These are phyloP conservation scores for Exephanes ischioxanthus DNA, from an alignment of 2,888 invertebrate species.

Conservation along the genomic window DNA sequence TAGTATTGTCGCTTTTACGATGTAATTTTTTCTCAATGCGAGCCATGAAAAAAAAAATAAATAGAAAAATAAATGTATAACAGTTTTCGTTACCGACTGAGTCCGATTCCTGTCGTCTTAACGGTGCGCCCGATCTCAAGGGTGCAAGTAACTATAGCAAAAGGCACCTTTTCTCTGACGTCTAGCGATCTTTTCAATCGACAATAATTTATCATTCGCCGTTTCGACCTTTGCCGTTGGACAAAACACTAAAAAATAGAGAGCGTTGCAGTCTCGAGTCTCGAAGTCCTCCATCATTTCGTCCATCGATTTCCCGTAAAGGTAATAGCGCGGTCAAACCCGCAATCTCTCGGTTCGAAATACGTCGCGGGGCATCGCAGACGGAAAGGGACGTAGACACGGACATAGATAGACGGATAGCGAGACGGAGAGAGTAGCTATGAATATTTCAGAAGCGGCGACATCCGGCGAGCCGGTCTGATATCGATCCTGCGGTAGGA, in stretches of 20 bases:
- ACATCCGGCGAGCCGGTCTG: conserved; percentile 54
- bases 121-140: too few relatives aligned
- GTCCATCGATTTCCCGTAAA: conserved; percentile 13
- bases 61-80: too few relatives aligned
- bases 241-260: not conserved
- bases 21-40: too few relatives aligned
- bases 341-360: conserved; percentile 30
- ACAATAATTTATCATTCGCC: not conserved
- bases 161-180: too few relatives aligned
- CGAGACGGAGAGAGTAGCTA: conserved; percentile 20
- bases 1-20: too few relatives aligned
- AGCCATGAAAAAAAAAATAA: too few relatives aligned
- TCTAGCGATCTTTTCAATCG: too few relatives aligned
- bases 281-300: conserved; percentile 4
- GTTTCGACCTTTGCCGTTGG: not conserved
- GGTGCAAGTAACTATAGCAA: too few relatives aligned
- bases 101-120: too few relatives aligned
- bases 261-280: not conserved
- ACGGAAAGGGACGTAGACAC: not conserved
- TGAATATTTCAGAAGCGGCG: conserved; percentile 62
- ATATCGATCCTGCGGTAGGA: conserved; percentile 62
- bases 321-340: conserved; percentile 26
- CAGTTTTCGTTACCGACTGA: too few relatives aligned
- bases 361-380: conserved; percentile 16
- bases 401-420: not conserved